A percentile compares a stretch with the other conserved stretches of the same genome.
Evolutionary conservation across 2,113 vertebrate species (phyloP).

Genomic region (Fregata magnificens): DNA sequence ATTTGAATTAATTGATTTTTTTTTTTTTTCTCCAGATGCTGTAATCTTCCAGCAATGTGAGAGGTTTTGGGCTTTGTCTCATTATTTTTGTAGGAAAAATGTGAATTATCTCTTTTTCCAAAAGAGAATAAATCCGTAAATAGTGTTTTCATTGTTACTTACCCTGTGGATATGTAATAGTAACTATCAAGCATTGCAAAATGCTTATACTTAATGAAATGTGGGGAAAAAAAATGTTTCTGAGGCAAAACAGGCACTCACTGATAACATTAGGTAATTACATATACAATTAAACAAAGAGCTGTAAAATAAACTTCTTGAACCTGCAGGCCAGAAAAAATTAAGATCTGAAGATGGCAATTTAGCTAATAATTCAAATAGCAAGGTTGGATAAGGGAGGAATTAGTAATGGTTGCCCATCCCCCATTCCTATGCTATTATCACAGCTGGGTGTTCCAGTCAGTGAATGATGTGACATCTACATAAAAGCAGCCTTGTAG

Average conservation of each 20-base stretch:
- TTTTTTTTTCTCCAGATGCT: neutral
- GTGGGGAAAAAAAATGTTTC: neutral
- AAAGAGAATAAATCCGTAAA: neutral
- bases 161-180: neutral
- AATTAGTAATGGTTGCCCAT: conserved; percentile 53
- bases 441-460: conserved; percentile 58
- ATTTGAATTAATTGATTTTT: neutral
- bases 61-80: neutral
- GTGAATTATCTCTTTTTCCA: neutral
- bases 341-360: conserved; percentile 17
- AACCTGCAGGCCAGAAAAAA: conserved; percentile 23
- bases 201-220: neutral
- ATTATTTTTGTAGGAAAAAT: neutral
- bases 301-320: conserved; percentile 32
- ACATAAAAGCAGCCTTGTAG: conserved; percentile 57
- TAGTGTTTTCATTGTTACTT: neutral
- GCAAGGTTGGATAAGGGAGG: conserved; percentile 33
- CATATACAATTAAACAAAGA: conserved; percentile 39
- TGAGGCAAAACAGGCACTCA: neutral
- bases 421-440: conserved; percentile 44
- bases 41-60: neutral
- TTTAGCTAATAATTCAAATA: conserved; percentile 65
- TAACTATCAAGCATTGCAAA: neutral
- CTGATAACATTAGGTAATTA: neutral
- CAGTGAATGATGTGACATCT: conserved; percentile 59